Percentiles rank a stretch among this genome's conserved stretches.
phyloP scores from a whole-genome alignment of 64 coral and sea anemone species.

The Montipora capricornis region DNA sequence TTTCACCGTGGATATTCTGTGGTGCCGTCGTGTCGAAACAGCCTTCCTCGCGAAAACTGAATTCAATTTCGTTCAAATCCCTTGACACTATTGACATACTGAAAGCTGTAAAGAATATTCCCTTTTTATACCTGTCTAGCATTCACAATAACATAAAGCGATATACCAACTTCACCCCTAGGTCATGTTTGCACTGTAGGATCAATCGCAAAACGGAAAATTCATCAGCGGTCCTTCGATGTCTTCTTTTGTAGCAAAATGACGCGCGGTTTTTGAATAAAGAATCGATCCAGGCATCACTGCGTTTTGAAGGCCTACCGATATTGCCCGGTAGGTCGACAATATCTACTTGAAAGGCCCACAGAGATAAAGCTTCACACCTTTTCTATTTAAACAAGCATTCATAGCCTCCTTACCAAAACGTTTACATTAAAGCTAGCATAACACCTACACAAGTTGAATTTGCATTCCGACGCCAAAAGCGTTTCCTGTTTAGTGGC shows the following conservation, averaged over 20 bases:
- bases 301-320: background rate
- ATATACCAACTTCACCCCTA: constrained; percentile 31
- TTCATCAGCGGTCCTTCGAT: background rate
- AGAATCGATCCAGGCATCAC: background rate
- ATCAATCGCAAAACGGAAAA: background rate
- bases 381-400: constrained; percentile 7
- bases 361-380: constrained; percentile 28
- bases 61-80: constrained; percentile 73
- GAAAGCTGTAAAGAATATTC: background rate
- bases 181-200: constrained; percentile 25
- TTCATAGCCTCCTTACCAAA: background rate
- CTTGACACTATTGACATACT: constrained; percentile 11
- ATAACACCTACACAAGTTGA: background rate
- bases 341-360: background rate
- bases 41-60: constrained; percentile 34
- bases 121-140: background rate
- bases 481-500: background rate
- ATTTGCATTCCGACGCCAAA: constrained; percentile 39
- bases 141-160: background rate
- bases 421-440: background rate
- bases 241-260: background rate
- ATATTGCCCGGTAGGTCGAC: background rate
- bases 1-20: background rate
- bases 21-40: background rate
- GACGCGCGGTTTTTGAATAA: background rate